Base-by-base conservation (phyloP, 2,888 invertebrate genomes). In the Clanis bilineata region DNA sequence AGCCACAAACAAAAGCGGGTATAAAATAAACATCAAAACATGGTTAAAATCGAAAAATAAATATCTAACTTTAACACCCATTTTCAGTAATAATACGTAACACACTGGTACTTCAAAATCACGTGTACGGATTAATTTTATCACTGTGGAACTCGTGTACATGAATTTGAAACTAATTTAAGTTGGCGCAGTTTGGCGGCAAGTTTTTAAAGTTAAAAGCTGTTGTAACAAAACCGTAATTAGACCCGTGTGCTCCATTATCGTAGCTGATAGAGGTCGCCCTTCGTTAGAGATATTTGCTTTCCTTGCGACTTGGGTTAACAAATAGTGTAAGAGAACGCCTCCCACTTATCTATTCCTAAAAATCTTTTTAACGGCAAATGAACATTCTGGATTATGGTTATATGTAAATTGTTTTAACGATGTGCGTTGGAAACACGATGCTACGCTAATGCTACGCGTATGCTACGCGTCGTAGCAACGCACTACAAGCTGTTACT, bases 151-250 rank as follows among this genome's bases (percentile, higher is more conserved):
- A 51, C 28, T 51, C 23, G 18, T 36, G 41, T 51, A 51, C 51
- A 51, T 51, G 66, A 72, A 72, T 70, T 69, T 66, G 69, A 69
- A 72, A 69, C 70, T 66, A 72, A 72, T 72, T 72, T 72, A 72
- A 70, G 62, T 69, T 67, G 62, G 69, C 66, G 61, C 21, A 64
- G 63, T 66, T 70, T 62, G 67, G 69, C 67, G 70, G 66, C 58
- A 62, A 45, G 51, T 51, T 51, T 51, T 51, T 51, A 32, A 51
- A 32, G 51, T 51, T 51, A 32, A 47, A 51, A 32, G 51, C 28
- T 18, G 18, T 51, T 15, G 47, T 47, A 51, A 51, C 51, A 51
- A 32, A 51, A 51, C 51, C 32, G 51, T 51, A 51, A 51, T 51
- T 51, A 32, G 51, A 51, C 51, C 51, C 51, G 51, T 51, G 51